phyloP scores from a whole-genome alignment of 2,888 invertebrate species.

The Acronicta leporina region DNA sequence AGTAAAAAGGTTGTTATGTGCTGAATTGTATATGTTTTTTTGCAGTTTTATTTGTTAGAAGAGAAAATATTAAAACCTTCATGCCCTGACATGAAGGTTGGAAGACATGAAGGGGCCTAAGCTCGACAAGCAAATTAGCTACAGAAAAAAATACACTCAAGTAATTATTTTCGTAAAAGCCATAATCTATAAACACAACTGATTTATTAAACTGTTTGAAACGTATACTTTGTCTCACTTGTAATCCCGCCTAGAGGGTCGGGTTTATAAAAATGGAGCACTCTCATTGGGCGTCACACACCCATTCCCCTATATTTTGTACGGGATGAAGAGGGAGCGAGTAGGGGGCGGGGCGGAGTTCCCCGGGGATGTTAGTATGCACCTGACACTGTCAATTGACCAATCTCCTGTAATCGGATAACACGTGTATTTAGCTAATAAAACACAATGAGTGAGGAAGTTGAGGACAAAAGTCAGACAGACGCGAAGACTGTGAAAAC shows the following conservation, averaged over 20 bases:
- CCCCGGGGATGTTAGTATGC: constrained; percentile 66
- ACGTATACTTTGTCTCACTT: constrained; percentile 42
- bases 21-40: neutral
- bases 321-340: constrained; percentile 64
- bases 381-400: constrained; percentile 81
- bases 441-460: constrained; percentile 66
- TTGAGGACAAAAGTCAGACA: constrained; percentile 54
- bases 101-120: too few relatives aligned
- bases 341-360: constrained; percentile 68
- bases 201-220: constrained; percentile 21
- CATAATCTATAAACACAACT: too few relatives aligned
- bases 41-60: neutral
- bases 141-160: too few relatives aligned
- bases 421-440: constrained; percentile 64
- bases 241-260: constrained; percentile 69
- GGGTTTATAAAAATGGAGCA: constrained; percentile 53
- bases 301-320: constrained; percentile 66
- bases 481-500: constrained; percentile 64
- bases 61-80: too few relatives aligned
- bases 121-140: too few relatives aligned
- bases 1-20: constrained; percentile 13
- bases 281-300: constrained; percentile 68
- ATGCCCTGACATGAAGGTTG: too few relatives aligned
- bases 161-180: too few relatives aligned
- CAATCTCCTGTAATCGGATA: constrained; percentile 64